Evolutionary conservation across 2,797 vertebrate genomes (phyloP).

Genomic region (Sciurus vulgaris): DNA sequence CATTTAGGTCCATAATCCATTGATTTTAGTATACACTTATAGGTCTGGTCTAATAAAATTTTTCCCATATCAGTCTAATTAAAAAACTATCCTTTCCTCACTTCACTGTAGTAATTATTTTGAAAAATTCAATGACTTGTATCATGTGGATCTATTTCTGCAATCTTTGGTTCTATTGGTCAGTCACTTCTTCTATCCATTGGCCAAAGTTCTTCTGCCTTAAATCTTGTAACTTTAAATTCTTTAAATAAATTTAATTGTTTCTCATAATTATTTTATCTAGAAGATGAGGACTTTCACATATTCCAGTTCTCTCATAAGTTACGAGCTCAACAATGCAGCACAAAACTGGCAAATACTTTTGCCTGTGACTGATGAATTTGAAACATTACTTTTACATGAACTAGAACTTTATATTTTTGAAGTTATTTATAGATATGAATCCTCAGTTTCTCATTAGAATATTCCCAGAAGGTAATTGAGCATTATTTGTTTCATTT

Average conservation of each 20-base stretch:
- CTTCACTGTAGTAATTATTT: not conserved
- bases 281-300: slow-evolving; percentile 4
- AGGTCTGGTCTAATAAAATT: not conserved
- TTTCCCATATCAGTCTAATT: not conserved
- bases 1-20: not conserved
- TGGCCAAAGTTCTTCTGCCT: not conserved
- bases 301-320: not conserved
- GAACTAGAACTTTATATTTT: slow-evolving; percentile 30
- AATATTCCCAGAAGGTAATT: slow-evolving; percentile 38
- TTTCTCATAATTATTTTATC: not conserved
- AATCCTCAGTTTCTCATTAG: slow-evolving; percentile 55
- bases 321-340: not conserved
- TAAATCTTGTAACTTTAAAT: not conserved
- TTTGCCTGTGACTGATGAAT: slow-evolving; percentile 1
- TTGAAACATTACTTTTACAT: slow-evolving; percentile 15
- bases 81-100: not conserved
- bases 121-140: not conserved
- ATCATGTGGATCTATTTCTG: not conserved
- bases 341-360: not conserved
- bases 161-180: not conserved
- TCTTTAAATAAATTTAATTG: slow-evolving; percentile 26
- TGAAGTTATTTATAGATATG: slow-evolving; percentile 2
- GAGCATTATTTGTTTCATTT: slow-evolving; percentile 65
- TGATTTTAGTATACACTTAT: not conserved
- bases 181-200: not conserved